Percentiles rank a stretch among this genome's conserved stretches.
Evolutionary conservation across 2,113 vertebrate species (phyloP).

Genomic region (Narcine bancroftii): DNA sequence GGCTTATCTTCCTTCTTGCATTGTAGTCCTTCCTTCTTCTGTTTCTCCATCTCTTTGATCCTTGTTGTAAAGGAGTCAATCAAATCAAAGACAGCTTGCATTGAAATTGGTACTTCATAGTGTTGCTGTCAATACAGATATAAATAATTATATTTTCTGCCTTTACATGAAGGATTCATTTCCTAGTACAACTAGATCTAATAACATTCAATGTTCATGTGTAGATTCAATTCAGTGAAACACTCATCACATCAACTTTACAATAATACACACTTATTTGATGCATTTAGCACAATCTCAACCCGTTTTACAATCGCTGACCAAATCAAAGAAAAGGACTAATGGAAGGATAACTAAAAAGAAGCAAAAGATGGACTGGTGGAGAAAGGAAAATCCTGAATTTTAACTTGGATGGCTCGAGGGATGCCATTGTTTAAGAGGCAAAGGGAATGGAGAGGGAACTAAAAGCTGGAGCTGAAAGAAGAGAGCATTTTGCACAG

Average conservation of each 20-base stretch:
- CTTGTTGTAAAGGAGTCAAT: conserved; percentile 93
- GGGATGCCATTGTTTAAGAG: neutral
- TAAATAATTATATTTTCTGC: neutral
- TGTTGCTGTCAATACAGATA: conserved; percentile 68
- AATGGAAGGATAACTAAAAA: neutral
- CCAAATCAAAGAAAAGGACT: neutral
- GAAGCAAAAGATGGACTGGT: neutral
- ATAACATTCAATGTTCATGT: neutral
- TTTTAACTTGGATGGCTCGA: neutral
- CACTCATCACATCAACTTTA: neutral
- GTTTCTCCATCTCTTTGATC: conserved; percentile 93
- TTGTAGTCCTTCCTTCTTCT: conserved; percentile 82
- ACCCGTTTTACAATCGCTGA: neutral
- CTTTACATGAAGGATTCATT: neutral
- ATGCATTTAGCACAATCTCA: neutral
- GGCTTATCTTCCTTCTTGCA: conserved; percentile 95
- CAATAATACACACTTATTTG: neutral
- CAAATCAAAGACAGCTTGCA: conserved; percentile 90
- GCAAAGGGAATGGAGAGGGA: neutral
- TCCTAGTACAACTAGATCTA: neutral
- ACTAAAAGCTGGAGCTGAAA: neutral
- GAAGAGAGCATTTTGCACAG: neutral
- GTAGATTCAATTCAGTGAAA: neutral
- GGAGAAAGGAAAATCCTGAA: neutral
- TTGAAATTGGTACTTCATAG: conserved; percentile 91